Percentiles rank a stretch among this genome's conserved stretches.
These are phyloP conservation scores for Sprattus sprattus DNA, from an alignment of 2,113 vertebrate species.

Conservation along the genomic window DNA sequence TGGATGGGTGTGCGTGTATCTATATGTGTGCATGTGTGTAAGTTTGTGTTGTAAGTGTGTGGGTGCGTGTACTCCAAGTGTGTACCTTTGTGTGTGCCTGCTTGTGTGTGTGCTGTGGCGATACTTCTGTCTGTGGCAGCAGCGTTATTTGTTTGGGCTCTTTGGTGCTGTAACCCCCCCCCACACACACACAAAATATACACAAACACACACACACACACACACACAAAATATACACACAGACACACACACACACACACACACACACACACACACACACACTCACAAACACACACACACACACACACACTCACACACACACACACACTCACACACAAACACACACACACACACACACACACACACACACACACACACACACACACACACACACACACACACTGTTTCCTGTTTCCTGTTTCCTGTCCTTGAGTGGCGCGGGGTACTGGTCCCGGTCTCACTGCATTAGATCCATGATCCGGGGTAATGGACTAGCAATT, in stretches of 20 bases:
- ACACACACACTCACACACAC: too few species aligned
- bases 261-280: too few species aligned
- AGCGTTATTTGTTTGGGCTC: neutral
- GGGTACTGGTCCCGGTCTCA: neutral
- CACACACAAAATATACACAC: too few species aligned
- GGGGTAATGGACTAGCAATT: conserved; percentile 3
- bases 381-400: too few species aligned
- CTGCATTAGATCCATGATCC: conserved; percentile 1
- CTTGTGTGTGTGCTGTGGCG: neutral
- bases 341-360: too few species aligned
- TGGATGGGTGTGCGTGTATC: neutral
- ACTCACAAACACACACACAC: too few species aligned
- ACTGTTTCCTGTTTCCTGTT: neutral
- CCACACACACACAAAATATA: too few species aligned
- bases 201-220: too few species aligned
- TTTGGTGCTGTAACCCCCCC: too few species aligned
- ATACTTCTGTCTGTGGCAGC: neutral
- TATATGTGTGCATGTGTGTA: neutral
- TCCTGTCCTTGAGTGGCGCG: neutral
- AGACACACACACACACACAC: too few species aligned
- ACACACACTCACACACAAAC: too few species aligned
- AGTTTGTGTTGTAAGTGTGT: neutral
- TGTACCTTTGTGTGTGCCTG: neutral
- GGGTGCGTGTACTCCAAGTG: neutral
- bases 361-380: too few species aligned